Evolutionary conservation across 2,797 vertebrate genomes (phyloP), one percentile per base, ranked within the genome.

Genomic region (Taenioides sp.): DNA sequence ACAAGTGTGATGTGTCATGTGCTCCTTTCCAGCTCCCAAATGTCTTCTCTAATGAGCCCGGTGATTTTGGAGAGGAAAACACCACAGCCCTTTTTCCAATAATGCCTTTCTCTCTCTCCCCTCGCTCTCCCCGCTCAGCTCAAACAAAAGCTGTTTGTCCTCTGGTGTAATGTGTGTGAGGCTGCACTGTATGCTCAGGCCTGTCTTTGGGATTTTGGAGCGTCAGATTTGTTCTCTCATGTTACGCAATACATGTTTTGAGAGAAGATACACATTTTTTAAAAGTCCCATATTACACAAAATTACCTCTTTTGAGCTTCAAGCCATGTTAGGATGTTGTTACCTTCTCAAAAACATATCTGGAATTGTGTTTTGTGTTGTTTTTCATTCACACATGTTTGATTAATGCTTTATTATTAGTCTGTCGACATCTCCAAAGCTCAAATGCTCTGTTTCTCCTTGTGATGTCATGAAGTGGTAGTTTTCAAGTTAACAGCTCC

Each of bases 61-160:
- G 89, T 92, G 91, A 93, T 93, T 91, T 92, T 91, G 91, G 84
- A 90, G 89, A 87, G 83, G 86, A 92, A 92, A 94, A 93, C 89
- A 93, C 87, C 90, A 87, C 87, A 85, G 76, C 80, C 81, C 83
- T 93, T 93, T 81, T 93, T 93, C 91, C 92, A 92, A 91, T 90
- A 91, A 94, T 89, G 90, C 88, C 84, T 85, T 90, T 87, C 83
- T 84, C 77, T 84, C 87, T 91, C 78, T 59, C 55, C 79, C 90
- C 82, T 86, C 87, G 87, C 84, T 86, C 79, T 90, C 83, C 86
- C 87, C 86, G 86, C 90, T 92, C 84, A 90, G 91, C 86, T 91
- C 85, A 91, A 92, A 94, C 91, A 93, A 93, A 92, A 88, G 90
- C 87, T 92, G 88, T 92, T 93, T 94, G 91, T 93, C 85, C 88